Conservation (phyloP, 2,113 vertebrate species). For the Nothoprocta pentlandii region DNA sequence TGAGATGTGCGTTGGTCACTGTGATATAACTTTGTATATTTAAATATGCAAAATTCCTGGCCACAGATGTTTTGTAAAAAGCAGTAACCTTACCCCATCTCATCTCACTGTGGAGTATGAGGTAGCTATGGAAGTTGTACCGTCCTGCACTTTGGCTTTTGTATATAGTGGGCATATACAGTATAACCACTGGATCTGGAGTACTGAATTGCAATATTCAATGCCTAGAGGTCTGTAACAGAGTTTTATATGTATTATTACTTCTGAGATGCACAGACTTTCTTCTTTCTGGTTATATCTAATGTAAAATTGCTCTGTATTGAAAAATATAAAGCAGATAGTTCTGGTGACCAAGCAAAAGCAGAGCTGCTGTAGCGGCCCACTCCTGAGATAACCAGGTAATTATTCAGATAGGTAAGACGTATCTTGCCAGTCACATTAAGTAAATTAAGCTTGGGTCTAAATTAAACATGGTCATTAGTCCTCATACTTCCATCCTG, state of each 20-base stretch:
- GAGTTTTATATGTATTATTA: background rate
- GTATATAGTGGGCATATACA: background rate
- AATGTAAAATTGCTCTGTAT: background rate
- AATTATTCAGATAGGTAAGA: background rate
- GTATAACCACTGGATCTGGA: background rate
- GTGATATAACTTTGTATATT: background rate
- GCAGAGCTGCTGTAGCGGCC: background rate
- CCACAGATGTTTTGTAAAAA: background rate
- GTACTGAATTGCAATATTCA: background rate
- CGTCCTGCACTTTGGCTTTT: background rate
- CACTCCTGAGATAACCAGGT: slow-evolving; percentile 34
- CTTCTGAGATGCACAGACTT: background rate
- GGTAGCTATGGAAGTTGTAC: background rate
- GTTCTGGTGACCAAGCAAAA: background rate
- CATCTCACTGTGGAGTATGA: background rate
- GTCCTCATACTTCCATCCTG: background rate
- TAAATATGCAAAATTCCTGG: background rate
- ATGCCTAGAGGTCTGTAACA: background rate
- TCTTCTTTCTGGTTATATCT: background rate
- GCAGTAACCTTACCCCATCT: background rate
- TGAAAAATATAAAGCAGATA: background rate
- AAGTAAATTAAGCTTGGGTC: background rate
- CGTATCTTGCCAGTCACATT: background rate
- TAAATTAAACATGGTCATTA: background rate
- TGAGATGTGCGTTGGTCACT: background rate